A percentile compares a stretch with the other conserved stretches of the same genome.
Conservation (phyloP, 2,113 vertebrate species). For the Eleginops maclovinus region DNA sequence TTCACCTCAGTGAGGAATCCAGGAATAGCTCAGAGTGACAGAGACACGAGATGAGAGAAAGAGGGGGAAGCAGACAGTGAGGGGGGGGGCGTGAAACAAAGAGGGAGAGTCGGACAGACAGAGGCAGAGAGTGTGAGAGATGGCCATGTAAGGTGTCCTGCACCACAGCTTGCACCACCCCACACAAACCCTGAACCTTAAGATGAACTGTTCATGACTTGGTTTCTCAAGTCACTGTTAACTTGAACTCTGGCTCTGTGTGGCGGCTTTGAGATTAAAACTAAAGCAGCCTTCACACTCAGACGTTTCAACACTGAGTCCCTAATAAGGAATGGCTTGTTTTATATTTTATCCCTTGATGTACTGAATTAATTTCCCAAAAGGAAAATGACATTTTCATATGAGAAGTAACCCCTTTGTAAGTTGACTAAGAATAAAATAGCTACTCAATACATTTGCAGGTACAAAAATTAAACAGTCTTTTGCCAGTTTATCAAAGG, state of each 20-base stretch:
- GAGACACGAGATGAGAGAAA: slow-evolving; percentile 46
- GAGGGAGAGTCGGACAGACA: slow-evolving; percentile 26
- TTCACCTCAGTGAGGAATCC: slow-evolving; percentile 76
- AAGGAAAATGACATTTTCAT: not conserved
- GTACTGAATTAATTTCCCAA: not conserved
- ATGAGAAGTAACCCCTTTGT: not conserved
- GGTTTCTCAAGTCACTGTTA: slow-evolving; percentile 38
- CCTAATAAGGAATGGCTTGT: not conserved
- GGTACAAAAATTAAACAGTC: not conserved
- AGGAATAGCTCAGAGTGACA: slow-evolving; percentile 65
- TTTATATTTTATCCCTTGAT: not conserved
- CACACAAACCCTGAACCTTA: slow-evolving; percentile 41
- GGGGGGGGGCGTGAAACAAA: slow-evolving; percentile 9
- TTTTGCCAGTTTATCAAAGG: not conserved
- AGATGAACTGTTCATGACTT: slow-evolving; percentile 41
- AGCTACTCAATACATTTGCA: not conserved
- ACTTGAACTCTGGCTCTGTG: slow-evolving; percentile 44
- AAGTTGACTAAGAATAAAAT: no score
- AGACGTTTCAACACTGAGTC: not conserved
- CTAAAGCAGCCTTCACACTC: slow-evolving; percentile 28
- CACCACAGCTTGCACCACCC: slow-evolving; percentile 41
- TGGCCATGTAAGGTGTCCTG: slow-evolving; percentile 75
- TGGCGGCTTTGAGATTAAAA: slow-evolving; percentile 19
- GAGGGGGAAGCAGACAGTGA: slow-evolving; percentile 11
- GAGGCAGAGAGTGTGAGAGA: slow-evolving; percentile 45